Evolutionary conservation across 2,113 vertebrate species (phyloP).

Genomic region (Ailurus styani): DNA sequence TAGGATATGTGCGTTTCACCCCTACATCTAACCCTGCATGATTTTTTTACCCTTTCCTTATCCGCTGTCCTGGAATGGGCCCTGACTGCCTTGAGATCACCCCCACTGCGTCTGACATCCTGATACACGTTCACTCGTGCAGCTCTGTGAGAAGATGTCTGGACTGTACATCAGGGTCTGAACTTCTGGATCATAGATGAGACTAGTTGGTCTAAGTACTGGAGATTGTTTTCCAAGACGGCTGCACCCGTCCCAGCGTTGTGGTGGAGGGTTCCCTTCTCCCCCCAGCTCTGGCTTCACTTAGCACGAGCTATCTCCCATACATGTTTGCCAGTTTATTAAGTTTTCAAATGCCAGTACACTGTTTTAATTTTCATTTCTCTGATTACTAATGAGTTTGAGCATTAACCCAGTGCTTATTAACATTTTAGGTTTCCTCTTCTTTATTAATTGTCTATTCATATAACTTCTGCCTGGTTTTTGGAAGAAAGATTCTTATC

Average conservation of each 20-base stretch:
- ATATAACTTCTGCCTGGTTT: neutral
- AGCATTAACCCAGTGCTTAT: neutral
- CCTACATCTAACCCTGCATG: neutral
- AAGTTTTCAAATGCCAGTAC: neutral
- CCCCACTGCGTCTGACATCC: neutral
- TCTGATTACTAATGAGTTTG: neutral
- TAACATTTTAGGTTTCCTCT: neutral
- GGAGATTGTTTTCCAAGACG: neutral
- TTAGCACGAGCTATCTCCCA: neutral
- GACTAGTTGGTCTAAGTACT: neutral
- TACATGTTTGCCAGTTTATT: neutral
- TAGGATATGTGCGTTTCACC: neutral
- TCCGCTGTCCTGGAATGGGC: neutral
- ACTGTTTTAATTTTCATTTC: slow-evolving; percentile 27
- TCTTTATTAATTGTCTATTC: slow-evolving; percentile 6
- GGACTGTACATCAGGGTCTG: neutral
- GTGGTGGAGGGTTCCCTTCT: neutral
- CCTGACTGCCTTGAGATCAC: neutral
- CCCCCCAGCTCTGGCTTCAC: neutral
- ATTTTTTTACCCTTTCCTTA: neutral
- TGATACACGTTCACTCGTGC: neutral
- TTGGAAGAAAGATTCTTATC: neutral
- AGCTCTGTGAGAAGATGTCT: neutral
- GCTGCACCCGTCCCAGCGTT: neutral
- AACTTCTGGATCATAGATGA: neutral